Percentiles rank a stretch among this genome's conserved stretches.
Evolutionary conservation across 2,113 vertebrate genomes (phyloP).

Genomic region (Jaculus jaculus): DNA sequence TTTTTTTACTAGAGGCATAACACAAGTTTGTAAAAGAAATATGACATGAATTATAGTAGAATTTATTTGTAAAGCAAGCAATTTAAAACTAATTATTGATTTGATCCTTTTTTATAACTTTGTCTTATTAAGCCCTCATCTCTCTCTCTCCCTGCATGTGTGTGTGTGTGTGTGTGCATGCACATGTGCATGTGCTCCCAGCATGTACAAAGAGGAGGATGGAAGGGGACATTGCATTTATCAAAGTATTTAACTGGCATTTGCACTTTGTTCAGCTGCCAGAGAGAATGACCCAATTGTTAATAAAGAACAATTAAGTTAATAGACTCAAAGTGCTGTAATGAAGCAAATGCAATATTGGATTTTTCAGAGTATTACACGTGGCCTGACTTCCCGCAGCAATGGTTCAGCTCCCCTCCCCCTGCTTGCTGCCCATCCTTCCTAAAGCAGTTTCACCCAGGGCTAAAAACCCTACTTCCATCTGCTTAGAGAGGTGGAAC

Average conservation of each 20-base stretch:
- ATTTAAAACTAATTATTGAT: neutral
- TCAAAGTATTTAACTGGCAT: constrained; percentile 78
- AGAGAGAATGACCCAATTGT: constrained; percentile 85
- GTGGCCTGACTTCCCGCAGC: constrained; percentile 76
- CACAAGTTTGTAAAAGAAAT: constrained; percentile 64
- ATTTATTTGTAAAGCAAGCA: constrained; percentile 49
- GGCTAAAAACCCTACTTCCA: constrained; percentile 76
- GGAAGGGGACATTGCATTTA: constrained; percentile 56
- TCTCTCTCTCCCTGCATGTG: neutral
- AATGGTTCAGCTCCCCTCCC: constrained; percentile 36
- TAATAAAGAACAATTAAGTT: constrained; percentile 86
- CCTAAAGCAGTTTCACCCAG: constrained; percentile 75
- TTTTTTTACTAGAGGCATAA: constrained; percentile 32
- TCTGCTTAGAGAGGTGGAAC: constrained; percentile 63
- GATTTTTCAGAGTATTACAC: constrained; percentile 79
- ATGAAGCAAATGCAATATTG: constrained; percentile 80
- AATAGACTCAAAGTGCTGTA: constrained; percentile 83
- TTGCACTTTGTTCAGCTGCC: constrained; percentile 79
- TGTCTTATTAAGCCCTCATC: neutral
- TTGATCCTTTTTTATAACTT: neutral
- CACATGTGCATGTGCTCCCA: neutral
- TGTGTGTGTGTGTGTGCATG: neutral
- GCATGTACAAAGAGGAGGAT: neutral
- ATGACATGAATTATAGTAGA: neutral
- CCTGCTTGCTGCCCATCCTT: constrained; percentile 47